These are phyloP conservation scores for Hydrozoanthus gracilis DNA, from an alignment of 92 coral and sea anemone species.

Conservation along the genomic window DNA sequence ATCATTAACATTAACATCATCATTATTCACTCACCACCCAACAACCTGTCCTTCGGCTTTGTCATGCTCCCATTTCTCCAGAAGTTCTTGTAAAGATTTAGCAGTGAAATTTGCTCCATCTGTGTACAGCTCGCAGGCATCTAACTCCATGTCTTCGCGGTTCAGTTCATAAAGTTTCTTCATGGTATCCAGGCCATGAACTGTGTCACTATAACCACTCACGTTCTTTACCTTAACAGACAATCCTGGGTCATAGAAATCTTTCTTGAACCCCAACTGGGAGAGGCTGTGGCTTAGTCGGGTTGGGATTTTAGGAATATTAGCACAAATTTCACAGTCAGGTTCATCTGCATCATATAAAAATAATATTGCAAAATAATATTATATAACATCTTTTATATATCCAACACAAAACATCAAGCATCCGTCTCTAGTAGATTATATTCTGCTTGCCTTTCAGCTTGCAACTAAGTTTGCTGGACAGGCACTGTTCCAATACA, in stretches of 20 bases:
- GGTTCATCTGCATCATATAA: conserved; percentile 52
- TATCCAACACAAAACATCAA: no score
- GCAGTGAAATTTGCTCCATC: conserved; percentile 61
- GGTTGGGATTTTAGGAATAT: conserved; percentile 56
- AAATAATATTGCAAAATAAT: background rate
- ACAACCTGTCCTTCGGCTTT: conserved; percentile 69
- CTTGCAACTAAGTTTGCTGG: no score
- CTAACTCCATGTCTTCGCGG: conserved; percentile 63
- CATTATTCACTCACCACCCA: conserved; percentile 65
- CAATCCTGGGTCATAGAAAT: conserved; percentile 75
- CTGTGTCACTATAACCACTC: conserved; percentile 62
- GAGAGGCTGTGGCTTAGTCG: conserved; percentile 67
- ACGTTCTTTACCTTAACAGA: conserved; percentile 76
- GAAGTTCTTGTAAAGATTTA: conserved; percentile 48
- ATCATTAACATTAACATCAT: background rate
- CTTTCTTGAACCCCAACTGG: conserved; percentile 68
- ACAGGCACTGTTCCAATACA: no score
- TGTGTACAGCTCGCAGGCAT: conserved; percentile 74
- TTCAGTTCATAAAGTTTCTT: conserved; percentile 59
- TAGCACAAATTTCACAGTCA: conserved; percentile 77
- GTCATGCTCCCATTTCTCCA: conserved; percentile 74
- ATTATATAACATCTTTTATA: no score
- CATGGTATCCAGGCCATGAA: conserved; percentile 77
- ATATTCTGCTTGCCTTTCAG: no score
- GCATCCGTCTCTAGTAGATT: no score